Conservation (phyloP, 2,113 vertebrate genomes). For the Indicator indicator region DNA sequence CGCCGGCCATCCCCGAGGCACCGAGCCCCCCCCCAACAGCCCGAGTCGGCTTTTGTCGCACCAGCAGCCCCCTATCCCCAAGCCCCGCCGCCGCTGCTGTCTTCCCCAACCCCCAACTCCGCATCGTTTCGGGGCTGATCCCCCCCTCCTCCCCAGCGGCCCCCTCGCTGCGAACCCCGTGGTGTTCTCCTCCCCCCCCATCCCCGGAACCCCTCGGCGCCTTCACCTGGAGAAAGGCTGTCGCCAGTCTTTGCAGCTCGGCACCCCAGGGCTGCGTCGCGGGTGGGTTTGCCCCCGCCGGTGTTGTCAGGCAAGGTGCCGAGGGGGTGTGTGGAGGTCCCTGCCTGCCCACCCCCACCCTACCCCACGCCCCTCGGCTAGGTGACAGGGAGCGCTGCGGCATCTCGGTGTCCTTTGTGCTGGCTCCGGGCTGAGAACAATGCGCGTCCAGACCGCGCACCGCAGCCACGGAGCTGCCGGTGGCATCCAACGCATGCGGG, state of each 20-base stretch:
- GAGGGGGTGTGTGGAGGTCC: neutral
- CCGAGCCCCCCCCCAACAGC: too few relatives aligned
- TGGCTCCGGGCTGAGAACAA: constrained; percentile 4
- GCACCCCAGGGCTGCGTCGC: neutral
- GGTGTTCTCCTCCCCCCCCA: neutral
- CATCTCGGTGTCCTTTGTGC: constrained; percentile 46
- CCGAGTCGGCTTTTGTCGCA: neutral
- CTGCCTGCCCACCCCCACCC: too few relatives aligned
- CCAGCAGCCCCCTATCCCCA: neutral
- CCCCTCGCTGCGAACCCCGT: neutral
- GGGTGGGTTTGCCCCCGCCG: neutral
- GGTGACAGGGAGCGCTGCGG: neutral
- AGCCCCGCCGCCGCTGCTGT: neutral
- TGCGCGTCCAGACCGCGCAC: neutral
- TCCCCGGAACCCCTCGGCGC: neutral
- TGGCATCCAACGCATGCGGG: neutral
- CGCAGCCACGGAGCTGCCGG: neutral
- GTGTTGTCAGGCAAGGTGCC: neutral
- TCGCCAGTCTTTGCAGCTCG: neutral
- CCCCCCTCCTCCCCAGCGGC: too few relatives aligned
- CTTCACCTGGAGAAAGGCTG: neutral
- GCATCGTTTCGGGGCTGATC: neutral
- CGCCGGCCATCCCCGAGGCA: neutral
- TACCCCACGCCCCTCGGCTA: neutral
- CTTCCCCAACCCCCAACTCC: neutral